Evolutionary conservation across 1,140 invertebrate genomes (phyloP).

Genomic region (Diorhabda carinulata): DNA sequence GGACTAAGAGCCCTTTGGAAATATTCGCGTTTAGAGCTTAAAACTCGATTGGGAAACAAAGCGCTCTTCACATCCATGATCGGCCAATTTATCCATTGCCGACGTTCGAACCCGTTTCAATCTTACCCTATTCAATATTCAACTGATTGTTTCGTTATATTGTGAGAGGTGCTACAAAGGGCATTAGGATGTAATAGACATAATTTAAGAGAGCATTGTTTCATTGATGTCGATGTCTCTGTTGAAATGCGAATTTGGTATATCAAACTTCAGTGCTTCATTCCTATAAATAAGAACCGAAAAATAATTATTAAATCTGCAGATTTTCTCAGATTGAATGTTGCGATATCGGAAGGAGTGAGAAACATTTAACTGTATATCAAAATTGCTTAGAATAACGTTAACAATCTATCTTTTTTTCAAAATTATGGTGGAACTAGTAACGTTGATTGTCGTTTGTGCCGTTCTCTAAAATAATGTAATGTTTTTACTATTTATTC

Average conservation of each 20-base stretch:
- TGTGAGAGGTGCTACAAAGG: background rate
- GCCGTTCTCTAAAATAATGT: too few species aligned
- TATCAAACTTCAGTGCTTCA: background rate
- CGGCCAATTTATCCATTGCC: background rate
- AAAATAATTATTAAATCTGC: too few species aligned
- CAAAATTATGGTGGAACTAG: too few species aligned
- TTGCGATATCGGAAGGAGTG: too few species aligned
- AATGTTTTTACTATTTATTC: too few species aligned
- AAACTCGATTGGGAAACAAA: background rate
- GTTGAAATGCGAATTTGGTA: background rate
- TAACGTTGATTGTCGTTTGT: too few species aligned
- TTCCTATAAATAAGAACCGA: too few species aligned
- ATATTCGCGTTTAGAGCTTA: background rate
- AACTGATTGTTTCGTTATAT: slow-evolving; percentile 1
- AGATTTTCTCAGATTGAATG: too few species aligned
- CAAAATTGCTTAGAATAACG: too few species aligned
- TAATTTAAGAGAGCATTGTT: background rate
- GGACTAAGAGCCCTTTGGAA: background rate
- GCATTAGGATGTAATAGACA: background rate
- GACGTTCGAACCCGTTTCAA: background rate
- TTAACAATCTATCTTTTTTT: too few species aligned
- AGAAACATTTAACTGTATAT: too few species aligned
- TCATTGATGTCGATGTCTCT: background rate
- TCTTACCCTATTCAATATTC: background rate
- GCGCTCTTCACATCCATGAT: background rate